phyloP scores from a whole-genome alignment of 2,888 invertebrate genomes.

The Deroplatys truncata region DNA sequence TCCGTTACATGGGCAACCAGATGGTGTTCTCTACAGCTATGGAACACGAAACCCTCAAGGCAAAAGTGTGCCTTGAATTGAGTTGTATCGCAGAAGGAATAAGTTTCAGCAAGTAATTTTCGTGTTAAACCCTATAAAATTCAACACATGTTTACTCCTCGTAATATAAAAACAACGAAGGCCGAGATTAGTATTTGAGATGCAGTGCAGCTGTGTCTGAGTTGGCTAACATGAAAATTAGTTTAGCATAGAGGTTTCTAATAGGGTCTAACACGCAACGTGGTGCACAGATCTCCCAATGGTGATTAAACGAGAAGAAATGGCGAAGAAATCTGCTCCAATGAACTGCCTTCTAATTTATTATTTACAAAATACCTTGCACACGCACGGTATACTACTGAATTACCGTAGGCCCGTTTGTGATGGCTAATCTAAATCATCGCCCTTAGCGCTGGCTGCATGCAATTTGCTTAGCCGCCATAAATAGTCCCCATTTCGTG shows the following conservation, averaged over 20 bases:
- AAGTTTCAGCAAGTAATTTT: background rate
- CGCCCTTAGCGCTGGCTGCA: background rate
- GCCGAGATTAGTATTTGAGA: background rate
- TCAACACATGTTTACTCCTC: background rate
- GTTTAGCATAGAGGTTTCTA: background rate
- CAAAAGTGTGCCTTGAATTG: background rate
- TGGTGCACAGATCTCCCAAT: background rate
- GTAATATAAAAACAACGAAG: background rate
- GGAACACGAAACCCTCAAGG: no score
- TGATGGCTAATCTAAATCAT: background rate
- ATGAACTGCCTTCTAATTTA: background rate
- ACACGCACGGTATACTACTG: background rate
- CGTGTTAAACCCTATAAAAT: background rate
- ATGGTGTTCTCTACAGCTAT: no score
- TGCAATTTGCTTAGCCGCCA: background rate
- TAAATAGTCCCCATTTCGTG: conserved; percentile 16
- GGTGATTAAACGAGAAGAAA: background rate
- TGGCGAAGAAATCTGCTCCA: background rate
- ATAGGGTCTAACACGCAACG: background rate
- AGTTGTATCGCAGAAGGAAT: background rate
- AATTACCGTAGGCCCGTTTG: background rate
- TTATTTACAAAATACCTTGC: background rate
- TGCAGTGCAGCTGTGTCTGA: background rate
- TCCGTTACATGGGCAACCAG: no score
- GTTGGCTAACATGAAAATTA: background rate